These are phyloP conservation scores for Ichneumoninae sp. DNA, from an alignment of 2,888 invertebrate genomes.

Conservation along the genomic window DNA sequence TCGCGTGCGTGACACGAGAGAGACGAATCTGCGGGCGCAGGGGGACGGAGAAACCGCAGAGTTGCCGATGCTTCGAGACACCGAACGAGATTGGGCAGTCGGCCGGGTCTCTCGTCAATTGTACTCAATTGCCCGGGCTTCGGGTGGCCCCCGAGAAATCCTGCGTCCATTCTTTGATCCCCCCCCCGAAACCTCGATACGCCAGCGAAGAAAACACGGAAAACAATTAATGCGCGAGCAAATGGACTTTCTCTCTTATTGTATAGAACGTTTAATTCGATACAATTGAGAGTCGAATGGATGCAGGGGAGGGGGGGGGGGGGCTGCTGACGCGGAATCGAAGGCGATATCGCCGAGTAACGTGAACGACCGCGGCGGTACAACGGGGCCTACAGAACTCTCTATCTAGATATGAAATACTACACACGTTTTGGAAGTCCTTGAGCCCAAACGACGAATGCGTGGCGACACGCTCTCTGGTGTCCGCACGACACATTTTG, in stretches of 20 bases:
- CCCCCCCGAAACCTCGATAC: neutral
- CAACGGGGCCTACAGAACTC: slow-evolving; percentile 43
- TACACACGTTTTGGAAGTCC: slow-evolving; percentile 54
- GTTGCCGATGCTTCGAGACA: slow-evolving; percentile 42
- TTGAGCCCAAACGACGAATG: slow-evolving; percentile 53
- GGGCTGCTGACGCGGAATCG: neutral
- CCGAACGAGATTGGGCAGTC: slow-evolving; percentile 74
- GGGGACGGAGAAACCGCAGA: slow-evolving; percentile 63
- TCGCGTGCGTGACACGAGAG: slow-evolving; percentile 62
- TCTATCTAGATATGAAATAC: slow-evolving; percentile 36
- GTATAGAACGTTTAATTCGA: slow-evolving; percentile 23
- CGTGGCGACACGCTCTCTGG: slow-evolving; percentile 49
- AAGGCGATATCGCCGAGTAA: slow-evolving; percentile 40
- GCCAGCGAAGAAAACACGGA: slow-evolving; percentile 52
- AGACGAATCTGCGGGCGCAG: slow-evolving; percentile 44
- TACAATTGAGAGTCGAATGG: slow-evolving; percentile 21
- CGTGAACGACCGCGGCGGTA: slow-evolving; percentile 65
- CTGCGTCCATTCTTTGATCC: slow-evolving; percentile 10
- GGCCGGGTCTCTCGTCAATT: slow-evolving; percentile 78
- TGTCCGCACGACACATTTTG: slow-evolving; percentile 35
- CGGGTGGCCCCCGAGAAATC: slow-evolving; percentile 35
- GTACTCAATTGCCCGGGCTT: slow-evolving; percentile 77
- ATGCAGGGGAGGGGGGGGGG: slow-evolving; percentile 1
- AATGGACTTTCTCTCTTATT: slow-evolving; percentile 48
- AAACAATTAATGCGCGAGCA: slow-evolving; percentile 41